Evolutionary conservation across 2,113 vertebrate genomes (phyloP), one percentile per base, ranked within the genome.

Genomic region (Pionites leucogaster): DNA sequence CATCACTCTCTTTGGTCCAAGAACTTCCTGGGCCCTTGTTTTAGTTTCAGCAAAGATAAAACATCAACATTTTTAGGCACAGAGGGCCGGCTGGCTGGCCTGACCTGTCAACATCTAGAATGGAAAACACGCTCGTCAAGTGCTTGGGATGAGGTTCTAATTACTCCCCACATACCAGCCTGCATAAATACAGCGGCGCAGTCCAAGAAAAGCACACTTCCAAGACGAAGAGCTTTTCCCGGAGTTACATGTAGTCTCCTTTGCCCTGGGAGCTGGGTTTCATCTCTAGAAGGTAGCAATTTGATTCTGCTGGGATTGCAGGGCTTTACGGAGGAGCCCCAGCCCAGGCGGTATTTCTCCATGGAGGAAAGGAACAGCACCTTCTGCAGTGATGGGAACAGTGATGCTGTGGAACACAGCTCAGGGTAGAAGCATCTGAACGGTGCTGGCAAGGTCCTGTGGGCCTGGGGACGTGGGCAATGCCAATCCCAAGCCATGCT

Each of bases 131-230:
- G 18, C 68, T 87, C 35, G 25, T 74, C 55, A 42, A 93, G 90
- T 31, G 3, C 82, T 70, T 5, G 44, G 85, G 95, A 93, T 82
- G 90, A 95, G 92, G 78, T 81, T 96, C 90, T 96, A 96, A 96
- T 96, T 95, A 94, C 91, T 94, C 88, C 92, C 91, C 87, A 44
- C 86, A 90, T 86, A 76, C 90, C 88, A 90, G 84, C 87, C 95
- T 69, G 64, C 64, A 33, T 82, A 95, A 96, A 91, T 90, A 94
- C 82, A 77, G 84, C 79, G 0, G 46, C 59, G 80, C 17, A 4
- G 52, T 94, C 94, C 96, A 97, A 96, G 90, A 96, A 95, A 97
- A 96, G 95, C 96, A 96, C 42, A 5, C 28, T 68, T 50, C 81
- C 5, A 37, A 84, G 62, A 44, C 3, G 25, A 31, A 59, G 64